Percentiles rank a stretch among this genome's conserved stretches.
These are phyloP conservation scores for Buathra laborator DNA, from an alignment of 2,888 invertebrate genomes.

Conservation along the genomic window DNA sequence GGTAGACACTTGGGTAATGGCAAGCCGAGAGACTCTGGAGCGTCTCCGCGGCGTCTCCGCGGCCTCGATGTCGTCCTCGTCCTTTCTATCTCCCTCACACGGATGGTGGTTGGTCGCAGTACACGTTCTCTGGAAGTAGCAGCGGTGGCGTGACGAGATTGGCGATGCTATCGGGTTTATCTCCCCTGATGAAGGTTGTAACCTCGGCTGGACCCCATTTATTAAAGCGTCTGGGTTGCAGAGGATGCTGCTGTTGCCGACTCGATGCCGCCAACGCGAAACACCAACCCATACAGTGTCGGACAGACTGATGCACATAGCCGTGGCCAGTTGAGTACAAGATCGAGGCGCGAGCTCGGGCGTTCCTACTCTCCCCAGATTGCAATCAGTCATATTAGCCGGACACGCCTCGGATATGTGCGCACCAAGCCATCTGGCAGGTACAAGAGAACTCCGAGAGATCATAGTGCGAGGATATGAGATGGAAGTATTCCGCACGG, in stretches of 20 bases:
- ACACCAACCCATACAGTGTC: slow-evolving; percentile 11
- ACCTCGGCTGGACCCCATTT: slow-evolving; percentile 81
- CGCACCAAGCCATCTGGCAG: slow-evolving; percentile 73
- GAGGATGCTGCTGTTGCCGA: slow-evolving; percentile 56
- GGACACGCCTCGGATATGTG: slow-evolving; percentile 78
- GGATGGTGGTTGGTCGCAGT: slow-evolving; percentile 30
- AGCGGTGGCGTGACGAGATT: slow-evolving; percentile 80
- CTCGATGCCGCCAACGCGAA: slow-evolving; percentile 48
- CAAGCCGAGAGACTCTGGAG: slow-evolving; percentile 43
- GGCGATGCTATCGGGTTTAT: slow-evolving; percentile 81
- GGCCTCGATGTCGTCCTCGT: slow-evolving; percentile 46
- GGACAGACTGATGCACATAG: slow-evolving; percentile 31
- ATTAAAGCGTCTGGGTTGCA: slow-evolving; percentile 77
- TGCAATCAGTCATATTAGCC: slow-evolving; percentile 81
- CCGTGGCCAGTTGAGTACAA: background rate
- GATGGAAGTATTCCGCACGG: slow-evolving; percentile 49
- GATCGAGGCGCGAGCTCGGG: slow-evolving; percentile 43
- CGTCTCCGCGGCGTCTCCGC: slow-evolving; percentile 19
- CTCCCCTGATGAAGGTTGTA: slow-evolving; percentile 82
- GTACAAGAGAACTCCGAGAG: slow-evolving; percentile 35
- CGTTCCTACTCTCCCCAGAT: slow-evolving; percentile 73
- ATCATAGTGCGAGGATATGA: slow-evolving; percentile 48
- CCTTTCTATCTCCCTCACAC: background rate
- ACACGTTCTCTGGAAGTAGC: slow-evolving; percentile 15
- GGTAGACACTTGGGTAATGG: slow-evolving; percentile 59